Percentiles rank a stretch among this genome's conserved stretches.
Conservation (phyloP, 2,113 vertebrate species). For the Calonectris borealis region DNA sequence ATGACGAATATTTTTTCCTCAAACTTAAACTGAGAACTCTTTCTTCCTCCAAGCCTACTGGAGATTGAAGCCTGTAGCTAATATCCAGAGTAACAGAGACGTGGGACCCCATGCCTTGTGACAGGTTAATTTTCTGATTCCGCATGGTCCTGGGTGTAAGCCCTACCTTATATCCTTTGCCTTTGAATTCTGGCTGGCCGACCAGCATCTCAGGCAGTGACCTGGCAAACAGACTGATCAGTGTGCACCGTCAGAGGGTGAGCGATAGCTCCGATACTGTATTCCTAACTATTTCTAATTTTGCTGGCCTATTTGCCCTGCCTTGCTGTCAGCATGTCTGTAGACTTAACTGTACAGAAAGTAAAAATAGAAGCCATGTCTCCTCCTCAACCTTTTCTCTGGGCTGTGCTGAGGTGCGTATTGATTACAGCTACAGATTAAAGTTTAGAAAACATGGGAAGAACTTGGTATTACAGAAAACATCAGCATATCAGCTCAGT, state of each 20-base stretch:
- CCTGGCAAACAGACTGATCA: neutral
- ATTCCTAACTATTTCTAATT: neutral
- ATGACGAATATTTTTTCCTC: neutral
- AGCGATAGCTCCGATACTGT: neutral
- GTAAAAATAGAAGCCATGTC: neutral
- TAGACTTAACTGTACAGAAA: neutral
- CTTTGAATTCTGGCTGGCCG: neutral
- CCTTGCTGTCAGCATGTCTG: neutral
- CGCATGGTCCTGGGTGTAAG: accelerated
- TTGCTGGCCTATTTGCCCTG: neutral
- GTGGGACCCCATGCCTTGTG: accelerated
- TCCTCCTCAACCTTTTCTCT: neutral
- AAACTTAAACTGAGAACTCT: neutral
- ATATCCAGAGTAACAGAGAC: neutral
- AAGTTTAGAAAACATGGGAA: neutral
- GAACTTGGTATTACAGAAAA: neutral
- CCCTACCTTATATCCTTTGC: neutral
- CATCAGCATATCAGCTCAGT: neutral
- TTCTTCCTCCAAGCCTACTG: neutral
- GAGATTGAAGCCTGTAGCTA: neutral
- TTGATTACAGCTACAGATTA: neutral
- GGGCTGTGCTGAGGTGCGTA: neutral
- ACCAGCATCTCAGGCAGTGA: neutral
- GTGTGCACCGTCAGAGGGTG: neutral
- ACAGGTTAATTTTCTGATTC: neutral